Evolutionary conservation across 64 coral and sea anemone genomes (phyloP), one percentile per base, ranked within the genome.

Genomic region (Hydrozoanthus tunicans): DNA sequence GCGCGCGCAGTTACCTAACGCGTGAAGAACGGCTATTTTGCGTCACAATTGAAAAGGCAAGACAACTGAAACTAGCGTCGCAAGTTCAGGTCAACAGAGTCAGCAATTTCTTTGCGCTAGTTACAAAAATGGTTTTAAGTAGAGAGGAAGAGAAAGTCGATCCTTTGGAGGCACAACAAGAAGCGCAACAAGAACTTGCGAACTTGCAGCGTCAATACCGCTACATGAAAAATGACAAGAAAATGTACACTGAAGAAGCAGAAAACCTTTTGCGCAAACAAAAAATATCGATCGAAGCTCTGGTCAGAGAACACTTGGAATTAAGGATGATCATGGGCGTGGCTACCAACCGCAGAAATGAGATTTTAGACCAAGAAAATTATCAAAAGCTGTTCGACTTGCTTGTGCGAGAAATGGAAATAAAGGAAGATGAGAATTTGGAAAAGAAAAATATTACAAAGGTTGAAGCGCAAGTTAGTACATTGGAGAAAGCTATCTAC

Each of bases 131-230:
- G 84, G 84, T 73, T 74, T 88, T 88, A 75, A 73, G 67, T 27
- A 96, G 79, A 80, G 94, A 95, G 17, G 97, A 99, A 59, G 94
- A 95, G 7, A 96, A 93, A 86, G 84, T 92, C 1, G 97, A 98
- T 90, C 89, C 94, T 9, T 60, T 84, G 60, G 94, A 98, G 59
- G 96, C 83, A 1, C 96, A 95, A 60, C 89, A 93, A 2, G 96
- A 99, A 60, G 89, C 92, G 4, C 92, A 95, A 64, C 92, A 94
- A 85, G 97, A 99, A 3, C 79, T 99, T 9, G 77, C 85, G 17
- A 81, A 78, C 65, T 77, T 99, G 11, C 94, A 96, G 43, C 77
- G 94, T n/a, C 92, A 96, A 57, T 94, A 96, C 56, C 91, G 94
- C 62, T 96, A 78, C 73, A 86, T 99, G 97, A 74, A 84, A 62